Percentiles rank a stretch among this genome's conserved stretches.
Evolutionary conservation across 1,140 invertebrate species (phyloP).

Genomic region (Anastatus disparis): DNA sequence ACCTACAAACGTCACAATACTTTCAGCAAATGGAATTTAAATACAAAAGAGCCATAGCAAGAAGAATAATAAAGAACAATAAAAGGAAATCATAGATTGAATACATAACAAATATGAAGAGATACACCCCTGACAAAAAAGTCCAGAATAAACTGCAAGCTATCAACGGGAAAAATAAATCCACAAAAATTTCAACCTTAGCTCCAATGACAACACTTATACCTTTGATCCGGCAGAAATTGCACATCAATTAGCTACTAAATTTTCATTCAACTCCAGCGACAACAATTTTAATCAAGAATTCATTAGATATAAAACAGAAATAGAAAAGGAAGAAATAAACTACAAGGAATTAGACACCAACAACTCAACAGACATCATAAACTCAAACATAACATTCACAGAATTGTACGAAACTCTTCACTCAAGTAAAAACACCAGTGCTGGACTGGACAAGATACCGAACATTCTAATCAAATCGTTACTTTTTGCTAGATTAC

Average conservation of each 20-base stretch:
- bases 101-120: constrained; percentile 17
- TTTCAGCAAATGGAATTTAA: not conserved
- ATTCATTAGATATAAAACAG: constrained; percentile 45
- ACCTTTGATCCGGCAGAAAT: too few species aligned
- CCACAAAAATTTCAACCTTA: not conserved
- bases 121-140: constrained; percentile 4
- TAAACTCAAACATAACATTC: not conserved
- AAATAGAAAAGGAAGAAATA: not conserved
- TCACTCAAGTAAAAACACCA: constrained; percentile 12
- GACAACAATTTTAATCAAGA: constrained; percentile 1
- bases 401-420: constrained; percentile 18
- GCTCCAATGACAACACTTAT: too few species aligned
- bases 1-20: not conserved
- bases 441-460: constrained; percentile 44
- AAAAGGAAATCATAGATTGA: not conserved
- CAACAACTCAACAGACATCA: not conserved
- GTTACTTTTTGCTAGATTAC: constrained; percentile 37
- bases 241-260: constrained; percentile 44
- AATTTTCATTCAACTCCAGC: constrained; percentile 49
- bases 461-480: constrained; percentile 47
- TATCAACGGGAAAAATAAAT: constrained; percentile 18
- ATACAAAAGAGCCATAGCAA: not conserved
- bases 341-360: not conserved
- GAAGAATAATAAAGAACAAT: not conserved
- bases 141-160: constrained; percentile 39